Evolutionary conservation across 2,113 vertebrate genomes (phyloP).

Genomic region (Heteronetta atricapilla): DNA sequence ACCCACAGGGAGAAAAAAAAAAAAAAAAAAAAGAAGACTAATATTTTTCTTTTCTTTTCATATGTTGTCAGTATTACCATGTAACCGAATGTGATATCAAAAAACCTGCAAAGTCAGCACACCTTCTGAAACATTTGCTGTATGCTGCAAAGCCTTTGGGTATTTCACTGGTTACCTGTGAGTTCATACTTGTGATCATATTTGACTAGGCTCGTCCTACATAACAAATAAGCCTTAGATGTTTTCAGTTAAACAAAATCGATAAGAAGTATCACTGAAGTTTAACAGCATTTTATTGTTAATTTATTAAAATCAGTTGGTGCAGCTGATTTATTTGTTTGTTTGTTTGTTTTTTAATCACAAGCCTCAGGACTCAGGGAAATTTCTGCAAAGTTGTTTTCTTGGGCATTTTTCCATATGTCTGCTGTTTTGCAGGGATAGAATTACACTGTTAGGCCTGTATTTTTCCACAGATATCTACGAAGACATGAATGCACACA

Average conservation of each 20-base stretch:
- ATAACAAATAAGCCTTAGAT: background rate
- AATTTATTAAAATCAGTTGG: background rate
- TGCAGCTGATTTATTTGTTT: background rate
- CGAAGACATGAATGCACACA: no score
- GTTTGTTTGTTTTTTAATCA: background rate
- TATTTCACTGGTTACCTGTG: background rate
- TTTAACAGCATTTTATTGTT: background rate
- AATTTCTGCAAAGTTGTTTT: background rate
- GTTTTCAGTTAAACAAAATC: background rate
- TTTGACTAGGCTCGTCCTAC: background rate
- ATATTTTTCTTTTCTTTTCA: slow-evolving; percentile 32
- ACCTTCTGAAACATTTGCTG: slow-evolving; percentile 4
- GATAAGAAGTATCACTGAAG: background rate
- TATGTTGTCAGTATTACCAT: background rate
- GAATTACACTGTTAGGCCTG: accelerated
- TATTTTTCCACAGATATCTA: background rate
- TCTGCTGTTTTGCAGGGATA: background rate
- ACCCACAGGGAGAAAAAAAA: background rate
- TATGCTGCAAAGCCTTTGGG: background rate
- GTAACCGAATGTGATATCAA: slow-evolving; percentile 29
- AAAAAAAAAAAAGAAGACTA: background rate
- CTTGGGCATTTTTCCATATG: background rate
- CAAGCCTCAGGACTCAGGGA: background rate
- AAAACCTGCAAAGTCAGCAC: slow-evolving; percentile 29
- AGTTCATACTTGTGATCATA: background rate